Evolutionary conservation across 1,140 invertebrate genomes (phyloP), one percentile per base, ranked within the genome.

Genomic region (Heliothis virescens): DNA sequence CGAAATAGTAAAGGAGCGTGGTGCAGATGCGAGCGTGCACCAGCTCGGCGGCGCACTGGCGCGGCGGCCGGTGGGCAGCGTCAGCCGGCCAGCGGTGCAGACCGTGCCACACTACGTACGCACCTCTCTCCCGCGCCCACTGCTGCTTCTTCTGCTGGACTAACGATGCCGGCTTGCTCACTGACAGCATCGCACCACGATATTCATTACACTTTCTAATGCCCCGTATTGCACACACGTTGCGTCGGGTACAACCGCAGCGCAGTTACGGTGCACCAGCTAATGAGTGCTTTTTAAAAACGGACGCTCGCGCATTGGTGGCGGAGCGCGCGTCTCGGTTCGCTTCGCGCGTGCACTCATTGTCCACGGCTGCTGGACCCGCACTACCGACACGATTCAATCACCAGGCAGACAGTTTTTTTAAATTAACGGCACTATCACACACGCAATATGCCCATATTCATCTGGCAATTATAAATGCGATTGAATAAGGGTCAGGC

Each of bases 121-220:
- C 95, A 97, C 97, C 97, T 95, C 95, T 96, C 95, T 97, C 97
- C 89, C 94, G 95, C 73, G 96, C 97, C 97, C 97, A 97, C 95
- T 97, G 97, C 79, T 96, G 94, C 91, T 96, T 96, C 90, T 97
- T 97, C 90, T 96, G 96, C 91, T 97, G 96, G 79, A 97, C 91
- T 82, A 97, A 92, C 62, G 96, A 96, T 60, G 95, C 93, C 80
- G 91, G 85, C 92, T 95, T 91, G 92, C 92, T 90, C 86, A 94
- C 91, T 77, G 92, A 90, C 91, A 94, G 88, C 93, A 94, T 94
- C 89, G 92, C 92, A 91, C 90, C 62, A 71, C 85, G 87, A 84
- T 88, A 89, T 90, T 89, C 91, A 93, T 91, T 89, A 91, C 91
- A 92, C 90, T 94, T 93, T 93, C 92, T 92, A 93, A 92, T 88